Conservation (phyloP, 92 coral and sea anemone species). For the Paramuricea clavata region DNA sequence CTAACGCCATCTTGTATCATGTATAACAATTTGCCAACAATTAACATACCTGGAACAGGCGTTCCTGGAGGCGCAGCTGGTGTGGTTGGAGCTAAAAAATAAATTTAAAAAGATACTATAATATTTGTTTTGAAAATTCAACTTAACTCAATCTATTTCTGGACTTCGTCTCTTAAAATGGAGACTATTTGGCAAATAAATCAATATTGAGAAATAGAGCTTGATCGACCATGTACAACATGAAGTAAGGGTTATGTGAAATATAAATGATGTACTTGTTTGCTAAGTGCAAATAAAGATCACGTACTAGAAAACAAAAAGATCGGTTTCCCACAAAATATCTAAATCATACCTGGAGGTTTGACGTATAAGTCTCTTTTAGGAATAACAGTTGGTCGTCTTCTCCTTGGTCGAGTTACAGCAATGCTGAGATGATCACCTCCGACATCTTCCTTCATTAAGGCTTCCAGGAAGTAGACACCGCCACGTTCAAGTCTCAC, state of each 20-base stretch:
- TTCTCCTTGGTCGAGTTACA: conserved; percentile 69
- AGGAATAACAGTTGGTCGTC: conserved; percentile 62
- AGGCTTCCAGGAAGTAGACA: conserved; percentile 73
- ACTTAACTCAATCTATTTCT: no score
- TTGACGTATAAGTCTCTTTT: conserved; percentile 25
- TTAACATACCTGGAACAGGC: background rate
- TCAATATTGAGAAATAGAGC: no score
- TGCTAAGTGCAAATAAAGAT: background rate
- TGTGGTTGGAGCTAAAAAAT: background rate
- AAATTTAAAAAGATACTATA: background rate
- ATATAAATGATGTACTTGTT: no score
- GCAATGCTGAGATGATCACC: conserved; percentile 79
- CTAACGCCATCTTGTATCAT: background rate
- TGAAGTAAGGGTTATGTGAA: no score
- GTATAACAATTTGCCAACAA: background rate
- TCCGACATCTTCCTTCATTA: conserved; percentile 77
- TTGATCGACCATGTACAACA: no score
- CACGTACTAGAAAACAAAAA: background rate
- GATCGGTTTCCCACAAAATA: background rate
- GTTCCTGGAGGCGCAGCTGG: background rate
- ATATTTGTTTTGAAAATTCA: no score
- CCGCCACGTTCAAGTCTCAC: background rate
- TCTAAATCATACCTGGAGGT: conserved; percentile 14
- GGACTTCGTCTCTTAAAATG: no score
- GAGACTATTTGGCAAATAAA: no score